A percentile compares a stretch with the other conserved stretches of the same genome.
Conservation (phyloP, 2,888 invertebrate species). For the Ischnura elegans region DNA sequence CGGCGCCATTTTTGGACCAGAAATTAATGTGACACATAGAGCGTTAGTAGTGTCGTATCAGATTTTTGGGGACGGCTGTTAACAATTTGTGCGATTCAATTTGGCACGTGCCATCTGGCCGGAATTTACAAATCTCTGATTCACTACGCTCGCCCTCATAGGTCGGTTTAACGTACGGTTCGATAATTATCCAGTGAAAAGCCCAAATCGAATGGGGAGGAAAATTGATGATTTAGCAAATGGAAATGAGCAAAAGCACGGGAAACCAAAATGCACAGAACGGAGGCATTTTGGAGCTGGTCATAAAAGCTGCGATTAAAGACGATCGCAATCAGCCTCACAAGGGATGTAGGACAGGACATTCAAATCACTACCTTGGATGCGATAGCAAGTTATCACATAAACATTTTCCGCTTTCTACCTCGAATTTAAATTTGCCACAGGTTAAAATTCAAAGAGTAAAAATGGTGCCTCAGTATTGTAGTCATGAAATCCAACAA, state of each 20-base stretch:
- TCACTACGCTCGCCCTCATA: not conserved
- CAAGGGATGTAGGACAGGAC: not conserved
- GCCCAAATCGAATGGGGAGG: not conserved
- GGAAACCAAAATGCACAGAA: not conserved
- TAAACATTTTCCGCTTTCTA: not conserved
- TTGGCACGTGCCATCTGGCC: not conserved
- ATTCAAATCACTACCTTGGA: not conserved
- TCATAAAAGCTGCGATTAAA: not conserved
- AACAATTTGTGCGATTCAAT: conserved; percentile 5
- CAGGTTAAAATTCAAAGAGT: too few relatives aligned
- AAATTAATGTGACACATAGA: not conserved
- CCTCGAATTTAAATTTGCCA: too few relatives aligned
- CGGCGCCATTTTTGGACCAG: not conserved
- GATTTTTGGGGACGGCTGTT: not conserved
- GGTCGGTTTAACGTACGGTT: not conserved
- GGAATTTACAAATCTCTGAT: not conserved
- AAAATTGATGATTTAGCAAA: conserved; percentile 1
- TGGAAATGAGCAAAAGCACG: not conserved
- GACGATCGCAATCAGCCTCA: not conserved
- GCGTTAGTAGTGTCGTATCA: not conserved
- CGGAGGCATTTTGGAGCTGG: not conserved
- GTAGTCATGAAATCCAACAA: too few relatives aligned
- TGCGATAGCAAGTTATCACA: not conserved
- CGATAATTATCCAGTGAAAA: not conserved
- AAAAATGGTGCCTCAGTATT: too few relatives aligned